Evolutionary conservation across 2,113 vertebrate species (phyloP), one percentile per base, ranked within the genome.

Genomic region (Erpornis zantholeuca): DNA sequence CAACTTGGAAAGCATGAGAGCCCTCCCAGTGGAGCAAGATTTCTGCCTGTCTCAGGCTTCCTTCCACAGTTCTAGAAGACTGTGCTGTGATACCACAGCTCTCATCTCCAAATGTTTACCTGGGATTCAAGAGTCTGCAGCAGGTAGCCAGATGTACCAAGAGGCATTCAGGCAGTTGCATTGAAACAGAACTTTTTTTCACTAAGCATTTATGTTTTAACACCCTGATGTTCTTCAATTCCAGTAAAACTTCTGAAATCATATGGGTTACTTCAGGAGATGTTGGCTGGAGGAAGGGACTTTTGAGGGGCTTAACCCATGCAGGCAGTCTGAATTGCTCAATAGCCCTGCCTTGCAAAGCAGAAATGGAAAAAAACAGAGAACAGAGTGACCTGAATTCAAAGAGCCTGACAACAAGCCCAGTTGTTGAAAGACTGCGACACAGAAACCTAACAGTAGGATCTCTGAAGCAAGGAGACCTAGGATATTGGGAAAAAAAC

Each of bases 361-460:
- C 49, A 96, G 65, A 86, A 81, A 84, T 72, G 60, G 72, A 75
- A 95, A 92, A 95, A 90, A 92, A 2, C 57, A 63, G 90, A 81
- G 93, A 92, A 94, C 80, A 92, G 88, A n/a, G 80, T 94, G 93
- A 95, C 85, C 93, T 94, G 88, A 95, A 94, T 94, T 92, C 81
- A 93, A 86, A 88, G 42, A 82, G 36, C n/a, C 65, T 90, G 60
- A 93, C 71, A 93, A 59, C 47, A 88, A 93, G 60, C 68, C 79
- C 70, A 78, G 47, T n/a, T 82, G 38, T 40, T 90, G 82, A 92
- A 92, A 94, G 90, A 54, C 63, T 63, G 71, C 3, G 12, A 36
- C 57, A 69, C 40, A 86, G 86, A 90, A 82, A 82, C 33, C 56
- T 93, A 71, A 22, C 64, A 82, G 63, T 28, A 49, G 65, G 70